Conservation (phyloP, 2,888 invertebrate species). For the Tetrapedia diversipes region DNA sequence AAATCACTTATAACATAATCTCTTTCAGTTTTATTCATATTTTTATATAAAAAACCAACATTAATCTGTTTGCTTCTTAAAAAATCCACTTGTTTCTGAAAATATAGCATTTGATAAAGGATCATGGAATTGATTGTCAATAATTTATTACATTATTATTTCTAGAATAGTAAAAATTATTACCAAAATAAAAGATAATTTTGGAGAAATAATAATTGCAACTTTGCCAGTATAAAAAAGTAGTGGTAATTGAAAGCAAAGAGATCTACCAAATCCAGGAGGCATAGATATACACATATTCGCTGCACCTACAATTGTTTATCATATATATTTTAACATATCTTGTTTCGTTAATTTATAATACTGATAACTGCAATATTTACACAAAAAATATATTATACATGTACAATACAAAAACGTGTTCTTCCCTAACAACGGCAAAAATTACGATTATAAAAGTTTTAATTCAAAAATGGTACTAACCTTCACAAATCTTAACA, state of each 20-base stretch:
- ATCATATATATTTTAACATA: background rate
- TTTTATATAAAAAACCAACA: slow-evolving; percentile 7
- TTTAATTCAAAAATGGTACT: background rate
- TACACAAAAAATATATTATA: too few species aligned
- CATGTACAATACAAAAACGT: too few species aligned
- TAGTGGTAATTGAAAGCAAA: slow-evolving; percentile 42
- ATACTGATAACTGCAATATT: background rate
- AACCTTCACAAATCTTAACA: slow-evolving; percentile 26
- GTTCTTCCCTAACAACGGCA: too few species aligned
- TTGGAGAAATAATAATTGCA: slow-evolving; percentile 34
- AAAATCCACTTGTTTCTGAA: slow-evolving; percentile 33
- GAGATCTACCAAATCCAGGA: slow-evolving; percentile 26
- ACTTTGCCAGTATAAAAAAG: slow-evolving; percentile 21
- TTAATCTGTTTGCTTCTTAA: slow-evolving; percentile 35
- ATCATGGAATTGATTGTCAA: too few species aligned
- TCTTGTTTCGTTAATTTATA: background rate
- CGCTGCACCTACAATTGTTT: slow-evolving; percentile 11
- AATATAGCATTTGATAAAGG: slow-evolving; percentile 7
- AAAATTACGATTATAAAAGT: background rate
- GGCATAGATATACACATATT: slow-evolving; percentile 35
- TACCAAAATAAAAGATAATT: slow-evolving; percentile 37
- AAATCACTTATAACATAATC: slow-evolving; percentile 21
- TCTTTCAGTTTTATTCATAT: background rate
- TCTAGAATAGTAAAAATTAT: background rate
- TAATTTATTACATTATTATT: background rate